Evolutionary conservation across 2,888 invertebrate species (phyloP).

Genomic region (Minunthozetes semirufus): DNA sequence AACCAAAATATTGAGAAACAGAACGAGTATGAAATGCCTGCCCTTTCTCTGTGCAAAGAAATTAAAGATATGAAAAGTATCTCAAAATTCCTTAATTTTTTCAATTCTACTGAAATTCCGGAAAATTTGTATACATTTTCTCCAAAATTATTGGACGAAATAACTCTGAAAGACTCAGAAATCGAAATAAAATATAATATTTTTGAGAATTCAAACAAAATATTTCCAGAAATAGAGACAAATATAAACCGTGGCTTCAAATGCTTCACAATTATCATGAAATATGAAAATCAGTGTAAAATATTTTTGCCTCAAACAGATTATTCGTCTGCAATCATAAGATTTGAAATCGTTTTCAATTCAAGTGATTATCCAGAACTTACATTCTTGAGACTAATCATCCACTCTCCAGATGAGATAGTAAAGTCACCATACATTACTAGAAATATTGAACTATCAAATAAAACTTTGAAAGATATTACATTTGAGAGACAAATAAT

Average conservation of each 20-base stretch:
- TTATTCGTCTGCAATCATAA: background rate
- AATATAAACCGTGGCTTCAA: background rate
- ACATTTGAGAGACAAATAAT: background rate
- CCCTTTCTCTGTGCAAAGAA: background rate
- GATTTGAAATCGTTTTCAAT: background rate
- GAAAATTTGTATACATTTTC: background rate
- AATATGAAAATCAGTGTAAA: background rate
- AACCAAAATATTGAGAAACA: background rate
- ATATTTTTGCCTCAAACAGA: background rate
- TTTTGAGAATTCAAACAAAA: background rate
- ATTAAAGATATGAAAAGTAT: background rate
- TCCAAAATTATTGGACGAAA: background rate
- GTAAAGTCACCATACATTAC: background rate
- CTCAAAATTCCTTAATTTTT: background rate
- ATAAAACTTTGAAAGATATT: background rate
- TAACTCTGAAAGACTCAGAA: background rate
- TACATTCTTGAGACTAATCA: background rate
- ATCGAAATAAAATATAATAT: background rate
- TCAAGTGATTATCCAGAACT: background rate
- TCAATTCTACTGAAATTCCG: background rate
- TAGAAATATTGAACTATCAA: background rate
- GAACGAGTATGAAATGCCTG: background rate
- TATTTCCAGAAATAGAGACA: background rate
- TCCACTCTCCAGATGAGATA: background rate
- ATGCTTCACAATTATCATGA: background rate